Evolutionary conservation across 64 coral and sea anemone genomes (phyloP), one percentile per base, ranked within the genome.

Genomic region (Montipora foliosa): DNA sequence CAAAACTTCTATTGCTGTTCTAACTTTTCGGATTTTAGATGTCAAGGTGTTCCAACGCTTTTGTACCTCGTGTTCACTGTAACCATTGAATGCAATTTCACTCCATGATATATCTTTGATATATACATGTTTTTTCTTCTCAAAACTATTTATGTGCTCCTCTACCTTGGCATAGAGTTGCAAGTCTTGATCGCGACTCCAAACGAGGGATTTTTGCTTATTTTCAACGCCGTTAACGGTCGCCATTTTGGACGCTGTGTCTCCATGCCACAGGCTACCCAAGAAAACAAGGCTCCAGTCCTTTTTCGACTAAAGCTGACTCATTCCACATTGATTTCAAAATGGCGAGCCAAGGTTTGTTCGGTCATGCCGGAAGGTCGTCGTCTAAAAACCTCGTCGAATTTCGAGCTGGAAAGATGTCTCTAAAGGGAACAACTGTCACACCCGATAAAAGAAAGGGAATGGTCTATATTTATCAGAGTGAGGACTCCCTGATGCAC

Each of bases 361-460:
- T 99, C 53, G 98, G 98, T 17, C 88, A 93, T 77, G 70, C 66
- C 17, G 94, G 92, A 5, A 59, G 95, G 57, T 76, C 95, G 13
- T 88, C 98, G 5, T 94, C 87, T 19, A 99, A 99, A 87, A 99
- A 99, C 92, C 91, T 99, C 25, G 88, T 99, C 21, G 98, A 99
- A 96, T 99, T 99, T 83, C 77, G 98, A 47, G 98, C 98, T 55
- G 98, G 98, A 77, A 99, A 99, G 69, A 99, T 99, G 98, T 92
- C 88, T 74, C 82, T 99, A 67, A 99, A 74, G 24, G 98, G 98
- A n/a, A 92, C 89, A 89, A 99, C 97, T 75, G 97, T 99, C 58
- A 99, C 97, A 10, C 89, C 97, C 29, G 97, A 99, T 78, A 99
- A 99, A 89, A 75, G 98, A 53, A 99, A 96, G 84, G 98, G 95